Percentiles rank a stretch among this genome's conserved stretches.
Conservation (phyloP, 2,888 invertebrate genomes). For the Diarsia dahlii region DNA sequence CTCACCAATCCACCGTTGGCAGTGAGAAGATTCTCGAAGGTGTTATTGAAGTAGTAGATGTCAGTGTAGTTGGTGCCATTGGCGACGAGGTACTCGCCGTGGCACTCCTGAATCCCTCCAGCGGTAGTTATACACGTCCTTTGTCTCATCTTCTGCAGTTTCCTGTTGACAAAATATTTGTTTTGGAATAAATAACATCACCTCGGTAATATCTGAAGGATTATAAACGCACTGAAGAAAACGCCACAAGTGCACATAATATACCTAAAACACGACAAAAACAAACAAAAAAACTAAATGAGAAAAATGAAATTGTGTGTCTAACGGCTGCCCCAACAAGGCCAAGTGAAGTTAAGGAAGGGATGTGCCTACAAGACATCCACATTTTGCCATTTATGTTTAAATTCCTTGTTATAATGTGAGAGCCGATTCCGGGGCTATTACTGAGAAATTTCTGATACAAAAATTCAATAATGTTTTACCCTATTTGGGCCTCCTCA, state of each 20-base stretch:
- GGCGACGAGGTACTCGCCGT: slow-evolving; percentile 77
- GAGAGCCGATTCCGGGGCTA: no score
- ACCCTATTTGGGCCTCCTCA: background rate
- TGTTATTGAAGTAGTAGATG: slow-evolving; percentile 83
- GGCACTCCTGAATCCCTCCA: slow-evolving; percentile 81
- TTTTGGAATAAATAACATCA: no score
- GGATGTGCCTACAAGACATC: background rate
- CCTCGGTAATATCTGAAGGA: no score
- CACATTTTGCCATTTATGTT: background rate
- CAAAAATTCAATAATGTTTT: background rate
- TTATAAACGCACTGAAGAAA: no score
- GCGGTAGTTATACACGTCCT: slow-evolving; percentile 92
- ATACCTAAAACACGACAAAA: no score
- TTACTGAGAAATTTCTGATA: no score
- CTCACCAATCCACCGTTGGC: slow-evolving; percentile 78
- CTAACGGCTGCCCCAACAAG: background rate
- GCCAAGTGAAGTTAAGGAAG: background rate
- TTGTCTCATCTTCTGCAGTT: slow-evolving; percentile 94
- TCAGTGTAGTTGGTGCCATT: slow-evolving; percentile 85
- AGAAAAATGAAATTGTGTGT: background rate
- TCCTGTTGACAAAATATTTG: slow-evolving; percentile 87
- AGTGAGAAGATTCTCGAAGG: slow-evolving; percentile 77
- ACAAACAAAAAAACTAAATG: background rate
- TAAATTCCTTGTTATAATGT: no score
- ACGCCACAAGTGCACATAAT: no score